These are phyloP conservation scores for Leptestheria dahalacensis DNA, from an alignment of 1,140 invertebrate genomes.

Conservation along the genomic window DNA sequence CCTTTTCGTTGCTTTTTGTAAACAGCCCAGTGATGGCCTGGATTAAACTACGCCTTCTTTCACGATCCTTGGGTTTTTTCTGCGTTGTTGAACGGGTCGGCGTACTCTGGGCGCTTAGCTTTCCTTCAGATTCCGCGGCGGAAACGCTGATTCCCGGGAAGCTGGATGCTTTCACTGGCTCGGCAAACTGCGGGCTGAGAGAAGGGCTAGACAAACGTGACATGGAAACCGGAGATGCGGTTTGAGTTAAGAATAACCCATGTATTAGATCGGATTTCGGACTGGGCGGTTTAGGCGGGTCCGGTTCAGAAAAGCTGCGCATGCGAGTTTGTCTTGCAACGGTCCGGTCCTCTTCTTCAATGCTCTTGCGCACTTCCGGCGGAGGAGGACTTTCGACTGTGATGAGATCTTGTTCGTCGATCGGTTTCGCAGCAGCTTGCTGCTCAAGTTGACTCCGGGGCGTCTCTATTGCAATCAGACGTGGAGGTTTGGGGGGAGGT, in stretches of 20 bases:
- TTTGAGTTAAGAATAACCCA: not conserved
- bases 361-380: too few relatives aligned
- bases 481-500: not conserved
- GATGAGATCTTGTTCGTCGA: slow-evolving; percentile 31
- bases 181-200: not conserved
- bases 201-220: slow-evolving; percentile 1
- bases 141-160: slow-evolving; percentile 21
- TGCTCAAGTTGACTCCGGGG: not conserved
- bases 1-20: slow-evolving; percentile 20
- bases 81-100: not conserved
- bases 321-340: too few relatives aligned
- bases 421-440: too few relatives aligned
- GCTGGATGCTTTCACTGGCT: slow-evolving; percentile 5
- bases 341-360: too few relatives aligned
- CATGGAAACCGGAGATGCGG: not conserved
- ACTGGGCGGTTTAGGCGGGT: not conserved
- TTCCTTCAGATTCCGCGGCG: slow-evolving; percentile 25
- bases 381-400: slow-evolving; percentile 37
- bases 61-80: slow-evolving; percentile 37
- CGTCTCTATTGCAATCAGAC: not conserved
- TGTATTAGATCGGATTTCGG: slow-evolving; percentile 1
- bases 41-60: slow-evolving; percentile 62
- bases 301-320: slow-evolving; percentile 19
- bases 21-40: slow-evolving; percentile 70
- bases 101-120: slow-evolving; percentile 16